A percentile compares a stretch with the other conserved stretches of the same genome.
Evolutionary conservation across 2,797 vertebrate genomes (phyloP).

Genomic region (Pipistrellus nathusii): DNA sequence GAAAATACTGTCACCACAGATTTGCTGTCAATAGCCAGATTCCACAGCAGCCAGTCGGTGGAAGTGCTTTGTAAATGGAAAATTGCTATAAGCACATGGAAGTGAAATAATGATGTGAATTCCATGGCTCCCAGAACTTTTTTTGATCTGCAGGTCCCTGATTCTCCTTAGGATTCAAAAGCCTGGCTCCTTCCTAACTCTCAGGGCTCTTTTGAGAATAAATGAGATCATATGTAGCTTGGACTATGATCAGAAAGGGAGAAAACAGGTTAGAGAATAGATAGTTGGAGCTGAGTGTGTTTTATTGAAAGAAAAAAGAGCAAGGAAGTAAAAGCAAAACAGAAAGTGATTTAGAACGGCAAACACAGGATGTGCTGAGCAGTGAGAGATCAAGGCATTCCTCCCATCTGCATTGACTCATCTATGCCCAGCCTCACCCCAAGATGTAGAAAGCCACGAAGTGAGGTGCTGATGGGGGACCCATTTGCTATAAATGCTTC

Average conservation of each 20-base stretch:
- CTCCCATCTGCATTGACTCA: not conserved
- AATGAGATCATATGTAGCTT: slow-evolving; percentile 52
- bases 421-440: not conserved
- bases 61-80: not conserved
- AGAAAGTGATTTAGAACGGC: slow-evolving; percentile 64
- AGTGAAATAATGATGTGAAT: not conserved
- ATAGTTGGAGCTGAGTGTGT: not conserved
- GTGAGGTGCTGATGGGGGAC: not conserved
- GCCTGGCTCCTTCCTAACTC: slow-evolving; percentile 29
- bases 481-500: not conserved
- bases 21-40: not conserved
- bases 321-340: slow-evolving; percentile 65
- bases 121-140: not conserved
- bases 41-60: not conserved
- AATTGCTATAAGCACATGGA: not conserved
- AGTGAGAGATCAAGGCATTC: not conserved
- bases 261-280: slow-evolving; percentile 26
- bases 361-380: slow-evolving; percentile 57
- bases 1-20: not conserved
- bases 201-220: slow-evolving; percentile 64
- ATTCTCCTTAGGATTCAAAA: slow-evolving; percentile 15
- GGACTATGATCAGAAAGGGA: slow-evolving; percentile 68
- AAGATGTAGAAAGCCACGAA: not conserved
- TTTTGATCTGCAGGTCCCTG: not conserved
- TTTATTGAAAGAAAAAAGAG: slow-evolving; percentile 43